Percentiles rank a stretch among this genome's conserved stretches.
Evolutionary conservation across 2,797 vertebrate species (phyloP).

Genomic region (Myripristis jacobus): DNA sequence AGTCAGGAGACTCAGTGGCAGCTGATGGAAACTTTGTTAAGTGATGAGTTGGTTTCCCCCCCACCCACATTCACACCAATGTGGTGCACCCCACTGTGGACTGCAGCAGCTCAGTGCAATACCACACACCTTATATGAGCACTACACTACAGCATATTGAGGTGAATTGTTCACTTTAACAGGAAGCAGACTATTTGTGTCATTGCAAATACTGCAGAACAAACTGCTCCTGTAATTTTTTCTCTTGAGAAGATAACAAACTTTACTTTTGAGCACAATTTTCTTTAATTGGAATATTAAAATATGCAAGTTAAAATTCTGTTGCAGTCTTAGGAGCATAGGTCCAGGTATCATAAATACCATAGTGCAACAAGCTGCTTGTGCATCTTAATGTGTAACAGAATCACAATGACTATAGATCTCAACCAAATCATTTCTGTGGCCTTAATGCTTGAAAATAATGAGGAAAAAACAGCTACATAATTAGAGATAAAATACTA

Average conservation of each 20-base stretch:
- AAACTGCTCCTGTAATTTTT: too few species aligned
- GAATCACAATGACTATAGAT: background rate
- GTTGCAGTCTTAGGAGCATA: constrained; percentile 4
- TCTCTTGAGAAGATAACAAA: background rate
- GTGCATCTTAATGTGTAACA: background rate
- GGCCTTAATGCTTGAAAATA: background rate
- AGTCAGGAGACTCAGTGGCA: constrained; percentile 64
- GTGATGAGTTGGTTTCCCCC: constrained; percentile 31
- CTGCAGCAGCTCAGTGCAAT: constrained; percentile 18
- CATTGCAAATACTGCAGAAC: too few species aligned
- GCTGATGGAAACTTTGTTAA: constrained; percentile 72
- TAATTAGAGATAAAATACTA: background rate
- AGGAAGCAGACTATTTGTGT: background rate
- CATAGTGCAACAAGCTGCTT: constrained; percentile 18
- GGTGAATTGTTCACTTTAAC: background rate
- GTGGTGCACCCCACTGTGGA: constrained; percentile 10
- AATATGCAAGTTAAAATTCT: background rate
- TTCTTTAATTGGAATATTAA: background rate
- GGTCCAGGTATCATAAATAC: constrained; percentile 14
- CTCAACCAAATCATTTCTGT: background rate
- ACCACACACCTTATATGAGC: constrained; percentile 13
- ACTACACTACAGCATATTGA: background rate
- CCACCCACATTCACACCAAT: constrained; percentile 31
- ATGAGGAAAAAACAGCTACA: background rate
- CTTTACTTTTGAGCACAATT: background rate